Evolutionary conservation across 2,888 invertebrate species (phyloP).

Genomic region (Latrodectus elegans): DNA sequence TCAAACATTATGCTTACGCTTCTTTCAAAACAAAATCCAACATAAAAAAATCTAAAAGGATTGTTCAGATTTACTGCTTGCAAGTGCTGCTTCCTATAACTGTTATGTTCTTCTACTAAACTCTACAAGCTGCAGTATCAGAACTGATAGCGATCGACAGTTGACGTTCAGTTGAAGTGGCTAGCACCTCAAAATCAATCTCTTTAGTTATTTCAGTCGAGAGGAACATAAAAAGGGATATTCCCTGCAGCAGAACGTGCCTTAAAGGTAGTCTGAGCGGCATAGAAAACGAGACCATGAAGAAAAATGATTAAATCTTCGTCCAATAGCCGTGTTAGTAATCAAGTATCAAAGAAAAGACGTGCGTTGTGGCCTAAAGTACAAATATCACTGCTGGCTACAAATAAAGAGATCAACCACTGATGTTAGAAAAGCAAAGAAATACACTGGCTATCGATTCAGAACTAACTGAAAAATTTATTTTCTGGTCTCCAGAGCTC

Average conservation of each 20-base stretch:
- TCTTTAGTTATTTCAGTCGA: conserved; percentile 52
- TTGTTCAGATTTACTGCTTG: conserved; percentile 23
- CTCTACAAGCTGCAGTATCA: conserved; percentile 11
- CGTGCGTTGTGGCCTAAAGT: conserved; percentile 54
- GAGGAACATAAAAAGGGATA: conserved; percentile 48
- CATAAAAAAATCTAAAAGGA: conserved; percentile 9
- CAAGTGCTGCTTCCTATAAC: not conserved
- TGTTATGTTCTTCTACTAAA: not conserved
- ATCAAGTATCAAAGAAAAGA: conserved; percentile 49
- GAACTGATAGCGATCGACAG: conserved; percentile 1
- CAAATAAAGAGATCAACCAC: conserved; percentile 58
- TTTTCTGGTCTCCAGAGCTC: conserved; percentile 42
- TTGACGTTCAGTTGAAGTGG: conserved; percentile 35
- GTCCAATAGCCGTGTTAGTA: conserved; percentile 40
- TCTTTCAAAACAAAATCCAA: not conserved
- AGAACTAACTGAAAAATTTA: conserved; percentile 30
- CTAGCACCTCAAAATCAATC: conserved; percentile 54
- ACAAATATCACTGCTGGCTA: conserved; percentile 54
- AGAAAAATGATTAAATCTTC: conserved; percentile 61
- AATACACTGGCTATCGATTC: conserved; percentile 42
- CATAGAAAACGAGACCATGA: conserved; percentile 44
- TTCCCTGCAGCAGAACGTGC: conserved; percentile 37
- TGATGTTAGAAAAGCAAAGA: conserved; percentile 50
- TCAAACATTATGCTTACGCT: no score
- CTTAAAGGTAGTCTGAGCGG: conserved; percentile 36